These are phyloP conservation scores for Numenius arquata DNA, from an alignment of 2,113 vertebrate genomes.

Conservation along the genomic window DNA sequence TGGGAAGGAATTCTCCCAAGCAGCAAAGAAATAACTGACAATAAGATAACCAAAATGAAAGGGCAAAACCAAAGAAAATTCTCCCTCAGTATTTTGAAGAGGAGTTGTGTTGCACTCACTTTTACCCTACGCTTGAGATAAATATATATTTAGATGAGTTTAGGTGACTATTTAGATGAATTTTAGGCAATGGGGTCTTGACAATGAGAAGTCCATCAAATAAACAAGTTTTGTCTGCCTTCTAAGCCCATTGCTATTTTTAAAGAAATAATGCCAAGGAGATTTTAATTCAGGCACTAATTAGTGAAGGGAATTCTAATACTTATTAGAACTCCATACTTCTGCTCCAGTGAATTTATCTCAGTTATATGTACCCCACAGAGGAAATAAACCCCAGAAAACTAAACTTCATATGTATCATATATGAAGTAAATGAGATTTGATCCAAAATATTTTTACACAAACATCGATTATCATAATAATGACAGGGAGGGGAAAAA, in stretches of 20 bases:
- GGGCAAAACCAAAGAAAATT: not conserved
- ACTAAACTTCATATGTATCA: not conserved
- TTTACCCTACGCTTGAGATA: not conserved
- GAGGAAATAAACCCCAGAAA: not conserved
- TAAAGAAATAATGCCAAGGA: not conserved
- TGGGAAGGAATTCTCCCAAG: not conserved
- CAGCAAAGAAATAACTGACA: not conserved
- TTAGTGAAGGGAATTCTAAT: not conserved
- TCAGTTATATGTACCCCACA: not conserved
- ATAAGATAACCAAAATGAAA: not conserved
- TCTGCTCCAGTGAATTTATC: not conserved
- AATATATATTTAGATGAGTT: not conserved
- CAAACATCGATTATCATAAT: not conserved
- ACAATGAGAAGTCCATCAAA: not conserved
- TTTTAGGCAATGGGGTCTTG: not conserved
- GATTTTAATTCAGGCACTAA: not conserved
- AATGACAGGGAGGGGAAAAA: not conserved
- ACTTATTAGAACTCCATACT: not conserved
- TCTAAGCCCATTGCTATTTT: not conserved
- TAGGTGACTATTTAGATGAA: not conserved
- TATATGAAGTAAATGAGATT: not conserved
- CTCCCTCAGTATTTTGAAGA: not conserved
- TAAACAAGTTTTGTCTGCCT: not conserved
- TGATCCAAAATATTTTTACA: not conserved
- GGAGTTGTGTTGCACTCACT: not conserved